Percentiles rank a stretch among this genome's conserved stretches.
These are phyloP conservation scores for Anser cygnoides DNA, from an alignment of 2,113 vertebrate genomes.

Conservation along the genomic window DNA sequence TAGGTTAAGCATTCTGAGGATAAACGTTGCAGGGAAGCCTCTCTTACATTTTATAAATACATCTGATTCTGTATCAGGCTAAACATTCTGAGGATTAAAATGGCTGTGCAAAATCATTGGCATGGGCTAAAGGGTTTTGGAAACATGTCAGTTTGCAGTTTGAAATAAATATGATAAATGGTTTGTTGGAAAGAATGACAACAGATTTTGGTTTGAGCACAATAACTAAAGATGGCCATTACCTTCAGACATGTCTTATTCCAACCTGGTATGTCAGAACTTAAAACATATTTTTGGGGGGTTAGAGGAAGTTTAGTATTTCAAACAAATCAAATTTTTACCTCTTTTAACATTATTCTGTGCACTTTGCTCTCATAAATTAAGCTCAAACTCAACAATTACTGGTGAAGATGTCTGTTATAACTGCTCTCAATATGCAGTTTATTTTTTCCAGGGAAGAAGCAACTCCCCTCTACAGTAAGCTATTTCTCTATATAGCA, in stretches of 20 bases:
- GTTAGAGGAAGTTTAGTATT: neutral
- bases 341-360: neutral
- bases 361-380: neutral
- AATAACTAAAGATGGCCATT: neutral
- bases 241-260: neutral
- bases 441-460: neutral
- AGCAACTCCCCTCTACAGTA: neutral
- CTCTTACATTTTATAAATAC: neutral
- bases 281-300: accelerated
- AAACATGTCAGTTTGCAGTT: neutral
- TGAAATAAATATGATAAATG: neutral
- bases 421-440: neutral
- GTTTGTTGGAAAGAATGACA: neutral
- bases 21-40: neutral
- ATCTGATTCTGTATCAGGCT: neutral
- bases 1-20: neutral
- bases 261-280: neutral
- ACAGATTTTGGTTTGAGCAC: neutral
- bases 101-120: neutral
- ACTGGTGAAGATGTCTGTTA: neutral
- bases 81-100: neutral
- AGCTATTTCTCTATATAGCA: neutral
- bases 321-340: neutral
- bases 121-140: neutral
- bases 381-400: neutral